Conservation (phyloP, 2,888 invertebrate genomes). For the Sussaba pulchella region DNA sequence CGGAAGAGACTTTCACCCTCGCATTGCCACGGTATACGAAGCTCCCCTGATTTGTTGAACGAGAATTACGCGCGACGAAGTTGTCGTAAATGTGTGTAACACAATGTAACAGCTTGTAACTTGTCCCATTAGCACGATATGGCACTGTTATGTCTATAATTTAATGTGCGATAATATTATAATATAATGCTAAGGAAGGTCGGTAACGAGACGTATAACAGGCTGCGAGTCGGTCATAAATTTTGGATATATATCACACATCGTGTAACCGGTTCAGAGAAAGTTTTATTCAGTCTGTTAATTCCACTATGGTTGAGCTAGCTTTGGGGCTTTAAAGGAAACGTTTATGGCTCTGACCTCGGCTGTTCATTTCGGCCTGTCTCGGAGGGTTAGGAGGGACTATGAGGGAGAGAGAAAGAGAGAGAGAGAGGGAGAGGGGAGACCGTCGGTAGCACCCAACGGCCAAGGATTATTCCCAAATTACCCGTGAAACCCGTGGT, state of each 20-base stretch:
- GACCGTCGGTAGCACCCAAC: slow-evolving; percentile 57
- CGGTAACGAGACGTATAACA: neutral
- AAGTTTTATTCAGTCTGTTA: slow-evolving; percentile 70
- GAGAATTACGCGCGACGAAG: slow-evolving; percentile 24
- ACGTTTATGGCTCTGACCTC: slow-evolving; percentile 71
- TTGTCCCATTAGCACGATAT: slow-evolving; percentile 14
- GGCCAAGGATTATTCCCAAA: slow-evolving; percentile 71
- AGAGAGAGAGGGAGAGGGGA: too few relatives aligned
- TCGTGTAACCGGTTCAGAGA: slow-evolving; percentile 44
- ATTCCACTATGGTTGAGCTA: slow-evolving; percentile 67
- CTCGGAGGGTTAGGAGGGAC: slow-evolving; percentile 27
- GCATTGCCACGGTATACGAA: too few relatives aligned
- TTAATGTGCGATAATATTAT: slow-evolving; percentile 9
- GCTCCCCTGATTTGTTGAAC: slow-evolving; percentile 26
- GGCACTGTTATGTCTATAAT: neutral
- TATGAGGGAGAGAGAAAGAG: too few relatives aligned
- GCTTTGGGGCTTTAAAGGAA: slow-evolving; percentile 67
- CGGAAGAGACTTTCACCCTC: slow-evolving; percentile 7
- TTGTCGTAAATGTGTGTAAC: slow-evolving; percentile 24
- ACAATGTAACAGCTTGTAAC: slow-evolving; percentile 22
- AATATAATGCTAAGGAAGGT: neutral
- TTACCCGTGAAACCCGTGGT: slow-evolving; percentile 66
- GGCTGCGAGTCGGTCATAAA: neutral
- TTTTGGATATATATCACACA: slow-evolving; percentile 6
- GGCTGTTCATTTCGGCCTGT: slow-evolving; percentile 68